Conservation (phyloP, 2,888 invertebrate species). For the Tinea pellionella region DNA sequence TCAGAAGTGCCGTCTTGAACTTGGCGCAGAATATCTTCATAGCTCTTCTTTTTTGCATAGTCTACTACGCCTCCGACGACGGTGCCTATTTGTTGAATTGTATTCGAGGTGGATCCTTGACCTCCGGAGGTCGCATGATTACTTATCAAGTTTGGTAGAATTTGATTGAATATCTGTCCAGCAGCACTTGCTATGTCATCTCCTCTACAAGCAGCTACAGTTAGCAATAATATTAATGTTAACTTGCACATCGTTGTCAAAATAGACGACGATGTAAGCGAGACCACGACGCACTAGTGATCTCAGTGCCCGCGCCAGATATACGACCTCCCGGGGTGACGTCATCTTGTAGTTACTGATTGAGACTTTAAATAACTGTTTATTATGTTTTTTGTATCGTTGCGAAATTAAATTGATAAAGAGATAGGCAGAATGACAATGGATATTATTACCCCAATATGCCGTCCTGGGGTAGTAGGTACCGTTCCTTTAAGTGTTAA, state of each 20-base stretch:
- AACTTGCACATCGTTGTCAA: constrained; percentile 42
- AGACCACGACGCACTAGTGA: constrained; percentile 58
- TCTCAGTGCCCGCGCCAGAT: constrained; percentile 42
- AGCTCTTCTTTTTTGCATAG: constrained; percentile 60
- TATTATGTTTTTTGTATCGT: constrained; percentile 1
- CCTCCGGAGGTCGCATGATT: constrained; percentile 44
- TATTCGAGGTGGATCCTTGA: constrained; percentile 51
- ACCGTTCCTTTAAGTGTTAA: no score
- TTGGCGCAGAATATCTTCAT: constrained; percentile 51
- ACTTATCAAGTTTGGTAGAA: constrained; percentile 50
- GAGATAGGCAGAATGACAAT: no score
- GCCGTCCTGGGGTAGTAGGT: no score
- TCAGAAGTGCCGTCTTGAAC: constrained; percentile 70
- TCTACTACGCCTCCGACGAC: constrained; percentile 62
- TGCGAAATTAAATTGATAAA: constrained; percentile 6
- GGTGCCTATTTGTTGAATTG: constrained; percentile 52
- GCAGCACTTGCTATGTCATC: constrained; percentile 54
- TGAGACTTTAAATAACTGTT: constrained; percentile 1
- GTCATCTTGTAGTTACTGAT: constrained; percentile 32
- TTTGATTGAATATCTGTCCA: constrained; percentile 57
- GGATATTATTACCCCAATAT: no score
- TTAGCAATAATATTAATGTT: constrained; percentile 34
- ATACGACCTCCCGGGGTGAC: constrained; percentile 56
- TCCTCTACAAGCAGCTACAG: constrained; percentile 37
- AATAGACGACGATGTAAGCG: constrained; percentile 40